These are phyloP conservation scores for Phyllotreta cruciferae DNA, from an alignment of 2,888 invertebrate genomes.

Conservation along the genomic window DNA sequence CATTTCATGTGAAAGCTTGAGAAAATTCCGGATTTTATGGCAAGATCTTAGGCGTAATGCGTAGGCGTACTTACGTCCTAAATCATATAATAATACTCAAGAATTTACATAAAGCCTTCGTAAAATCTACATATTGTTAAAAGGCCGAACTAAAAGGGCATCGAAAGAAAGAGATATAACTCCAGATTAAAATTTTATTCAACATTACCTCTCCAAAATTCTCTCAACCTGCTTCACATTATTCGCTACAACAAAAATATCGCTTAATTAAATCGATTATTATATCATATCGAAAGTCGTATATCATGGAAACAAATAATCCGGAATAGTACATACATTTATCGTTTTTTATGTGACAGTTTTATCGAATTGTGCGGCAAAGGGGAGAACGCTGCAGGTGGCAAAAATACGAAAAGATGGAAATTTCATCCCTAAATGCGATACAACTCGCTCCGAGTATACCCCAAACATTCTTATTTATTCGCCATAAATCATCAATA, in stretches of 20 bases:
- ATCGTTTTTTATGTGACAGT: constrained; percentile 29
- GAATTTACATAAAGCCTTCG: not conserved
- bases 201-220: too few species aligned
- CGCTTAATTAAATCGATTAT: too few species aligned
- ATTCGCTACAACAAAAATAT: too few species aligned
- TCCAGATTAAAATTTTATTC: not conserved
- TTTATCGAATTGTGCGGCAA: constrained; percentile 29
- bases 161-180: too few species aligned
- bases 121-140: constrained; percentile 14
- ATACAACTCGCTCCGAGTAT: not conserved
- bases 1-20: too few species aligned
- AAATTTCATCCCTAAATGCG: constrained; percentile 16
- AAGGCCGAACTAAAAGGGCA: not conserved
- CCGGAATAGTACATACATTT: constrained; percentile 21
- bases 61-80: too few species aligned
- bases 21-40: too few species aligned
- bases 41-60: not conserved
- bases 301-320: constrained; percentile 24
- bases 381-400: constrained; percentile 23
- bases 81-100: not conserved
- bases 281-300: not conserved
- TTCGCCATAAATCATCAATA: not conserved
- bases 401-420: constrained; percentile 20
- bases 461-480: not conserved
- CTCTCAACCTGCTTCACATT: too few species aligned